Conservation (phyloP, 1,140 invertebrate species). For the Lepeophtheirus salmonis region DNA sequence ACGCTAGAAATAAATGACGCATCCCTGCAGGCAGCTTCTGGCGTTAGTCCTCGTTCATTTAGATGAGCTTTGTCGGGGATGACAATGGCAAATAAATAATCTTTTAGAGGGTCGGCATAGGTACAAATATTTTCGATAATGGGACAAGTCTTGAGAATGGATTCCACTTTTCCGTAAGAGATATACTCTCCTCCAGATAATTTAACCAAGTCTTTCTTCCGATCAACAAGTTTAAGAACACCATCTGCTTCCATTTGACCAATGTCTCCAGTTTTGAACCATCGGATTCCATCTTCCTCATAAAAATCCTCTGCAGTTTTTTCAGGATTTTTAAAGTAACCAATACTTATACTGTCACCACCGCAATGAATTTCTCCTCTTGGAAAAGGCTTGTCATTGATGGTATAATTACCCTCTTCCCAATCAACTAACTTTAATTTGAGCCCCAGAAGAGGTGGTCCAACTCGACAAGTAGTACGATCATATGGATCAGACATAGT, state of each 20-base stretch:
- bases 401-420: slow-evolving; percentile 26
- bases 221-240: slow-evolving; percentile 73
- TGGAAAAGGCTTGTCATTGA: slow-evolving; percentile 23
- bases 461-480: slow-evolving; percentile 20
- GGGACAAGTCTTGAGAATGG: slow-evolving; percentile 66
- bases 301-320: slow-evolving; percentile 82
- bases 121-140: slow-evolving; percentile 92
- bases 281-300: slow-evolving; percentile 45
- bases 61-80: slow-evolving; percentile 46
- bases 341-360: slow-evolving; percentile 31
- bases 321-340: slow-evolving; percentile 56
- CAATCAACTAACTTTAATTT: slow-evolving; percentile 26
- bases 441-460: slow-evolving; percentile 21
- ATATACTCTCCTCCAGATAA: slow-evolving; percentile 93
- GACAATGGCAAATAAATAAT: slow-evolving; percentile 70
- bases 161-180: slow-evolving; percentile 72
- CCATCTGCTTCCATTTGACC: slow-evolving; percentile 38
- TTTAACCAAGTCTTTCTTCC: slow-evolving; percentile 96
- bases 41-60: slow-evolving; percentile 14
- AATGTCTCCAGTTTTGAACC: slow-evolving; percentile 41
- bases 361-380: slow-evolving; percentile 23
- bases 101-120: slow-evolving; percentile 64
- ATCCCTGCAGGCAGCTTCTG: slow-evolving; percentile 27
- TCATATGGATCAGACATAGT: slow-evolving; percentile 62
- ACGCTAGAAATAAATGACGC: slow-evolving; percentile 24